Percentiles rank a stretch among this genome's conserved stretches.
Conservation (phyloP, 2,113 vertebrate species). For the Bubalus kerabau region DNA sequence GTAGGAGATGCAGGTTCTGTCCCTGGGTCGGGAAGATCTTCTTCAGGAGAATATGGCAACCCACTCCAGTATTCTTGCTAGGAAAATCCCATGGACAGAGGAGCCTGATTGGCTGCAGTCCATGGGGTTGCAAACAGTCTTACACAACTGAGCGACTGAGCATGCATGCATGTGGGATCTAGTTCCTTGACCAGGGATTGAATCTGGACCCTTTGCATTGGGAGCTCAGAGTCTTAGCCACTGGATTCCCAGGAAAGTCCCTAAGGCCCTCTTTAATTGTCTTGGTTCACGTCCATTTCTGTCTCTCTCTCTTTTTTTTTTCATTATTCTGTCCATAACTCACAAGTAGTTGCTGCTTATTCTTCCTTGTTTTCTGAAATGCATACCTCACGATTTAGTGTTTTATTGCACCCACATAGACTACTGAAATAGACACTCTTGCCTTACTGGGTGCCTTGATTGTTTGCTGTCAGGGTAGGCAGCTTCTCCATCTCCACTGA, state of each 20-base stretch:
- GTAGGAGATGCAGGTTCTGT: background rate
- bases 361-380: constrained; percentile 4
- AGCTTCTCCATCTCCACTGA: background rate
- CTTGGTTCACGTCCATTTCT: constrained; percentile 1
- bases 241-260: background rate
- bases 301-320: background rate
- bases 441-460: background rate
- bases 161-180: background rate
- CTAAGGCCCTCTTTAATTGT: background rate
- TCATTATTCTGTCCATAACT: background rate
- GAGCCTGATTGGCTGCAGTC: background rate
- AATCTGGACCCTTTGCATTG: background rate
- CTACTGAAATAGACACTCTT: background rate
- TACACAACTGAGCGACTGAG: background rate
- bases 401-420: background rate
- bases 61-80: background rate
- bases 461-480: background rate
- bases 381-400: background rate
- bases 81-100: background rate
- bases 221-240: background rate
- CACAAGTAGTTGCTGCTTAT: background rate
- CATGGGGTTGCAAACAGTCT: background rate
- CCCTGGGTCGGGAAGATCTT: background rate
- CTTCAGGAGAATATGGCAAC: background rate
- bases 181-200: background rate